Conservation (phyloP, 2,113 vertebrate genomes). For the Triplophysa dalaica region DNA sequence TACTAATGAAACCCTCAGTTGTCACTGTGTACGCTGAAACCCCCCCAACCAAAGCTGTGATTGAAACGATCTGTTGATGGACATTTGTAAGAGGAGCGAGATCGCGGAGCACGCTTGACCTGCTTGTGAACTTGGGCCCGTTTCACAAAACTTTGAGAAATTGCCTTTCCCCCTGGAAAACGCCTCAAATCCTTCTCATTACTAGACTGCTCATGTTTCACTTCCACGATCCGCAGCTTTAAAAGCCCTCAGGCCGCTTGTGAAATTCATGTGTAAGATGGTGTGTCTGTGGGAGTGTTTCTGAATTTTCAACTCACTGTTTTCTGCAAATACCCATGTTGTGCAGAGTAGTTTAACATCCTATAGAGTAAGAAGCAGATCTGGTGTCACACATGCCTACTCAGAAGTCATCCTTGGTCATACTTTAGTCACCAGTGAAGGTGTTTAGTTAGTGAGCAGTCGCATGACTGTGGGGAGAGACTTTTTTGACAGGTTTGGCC, state of each 20-base stretch:
- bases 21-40: background rate
- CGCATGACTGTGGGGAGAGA: slow-evolving; percentile 48
- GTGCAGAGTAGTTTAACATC: slow-evolving; percentile 16
- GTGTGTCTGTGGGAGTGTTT: background rate
- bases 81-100: slow-evolving; percentile 9
- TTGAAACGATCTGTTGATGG: slow-evolving; percentile 26
- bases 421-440: slow-evolving; percentile 45
- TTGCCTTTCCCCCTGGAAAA: slow-evolving; percentile 16
- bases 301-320: background rate
- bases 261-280: background rate
- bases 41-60: slow-evolving; percentile 1
- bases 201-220: slow-evolving; percentile 35
- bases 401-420: slow-evolving; percentile 21
- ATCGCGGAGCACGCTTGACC: slow-evolving; percentile 4
- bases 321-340: background rate
- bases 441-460: slow-evolving; percentile 51
- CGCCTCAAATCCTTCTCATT: slow-evolving; percentile 18
- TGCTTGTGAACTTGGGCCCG: slow-evolving; percentile 28
- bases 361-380: background rate
- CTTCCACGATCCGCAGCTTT: slow-evolving; percentile 15
- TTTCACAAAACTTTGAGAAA: slow-evolving; percentile 25
- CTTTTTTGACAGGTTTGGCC: slow-evolving; percentile 25
- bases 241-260: slow-evolving; percentile 39
- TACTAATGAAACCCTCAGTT: slow-evolving; percentile 29
- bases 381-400: background rate